Evolutionary conservation across 64 coral and sea anemone species (phyloP).

Genomic region (Dendrophyllia cribrosa): DNA sequence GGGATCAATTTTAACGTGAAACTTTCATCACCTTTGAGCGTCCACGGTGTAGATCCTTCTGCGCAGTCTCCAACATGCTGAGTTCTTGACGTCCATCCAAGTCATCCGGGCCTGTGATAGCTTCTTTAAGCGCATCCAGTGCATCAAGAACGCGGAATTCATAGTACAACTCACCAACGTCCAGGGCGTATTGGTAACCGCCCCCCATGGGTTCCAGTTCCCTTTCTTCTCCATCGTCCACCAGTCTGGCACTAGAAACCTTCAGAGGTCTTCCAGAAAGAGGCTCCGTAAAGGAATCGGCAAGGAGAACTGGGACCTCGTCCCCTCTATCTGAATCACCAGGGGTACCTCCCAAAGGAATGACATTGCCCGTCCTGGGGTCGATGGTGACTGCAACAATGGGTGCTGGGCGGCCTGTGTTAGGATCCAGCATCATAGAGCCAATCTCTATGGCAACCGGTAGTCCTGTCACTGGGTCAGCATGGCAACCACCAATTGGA

Average conservation of each 20-base stretch:
- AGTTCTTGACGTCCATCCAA: constrained; percentile 85
- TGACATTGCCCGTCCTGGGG: constrained; percentile 78
- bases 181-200: constrained; percentile 83
- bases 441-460: constrained; percentile 97
- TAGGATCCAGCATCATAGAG: constrained; percentile 88
- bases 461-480: constrained; percentile 90
- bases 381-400: constrained; percentile 91
- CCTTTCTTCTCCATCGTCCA: constrained; percentile 91
- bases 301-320: constrained; percentile 80
- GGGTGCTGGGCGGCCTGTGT: constrained; percentile 79
- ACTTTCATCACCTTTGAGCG: constrained; percentile 47
- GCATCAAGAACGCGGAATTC: constrained; percentile 94
- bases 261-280: constrained; percentile 88
- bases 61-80: constrained; percentile 84
- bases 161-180: constrained; percentile 91
- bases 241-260: constrained; percentile 86
- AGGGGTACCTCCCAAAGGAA: constrained; percentile 86
- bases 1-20: background rate
- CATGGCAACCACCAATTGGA: constrained; percentile 90
- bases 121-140: constrained; percentile 86
- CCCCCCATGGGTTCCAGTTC: constrained; percentile 97
- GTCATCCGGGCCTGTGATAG: constrained; percentile 80
- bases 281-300: constrained; percentile 88
- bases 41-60: constrained; percentile 71
- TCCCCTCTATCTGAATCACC: constrained; percentile 90